Conservation (phyloP, 2,113 vertebrate genomes). For the Rhegmatorhina hoffmannsi region DNA sequence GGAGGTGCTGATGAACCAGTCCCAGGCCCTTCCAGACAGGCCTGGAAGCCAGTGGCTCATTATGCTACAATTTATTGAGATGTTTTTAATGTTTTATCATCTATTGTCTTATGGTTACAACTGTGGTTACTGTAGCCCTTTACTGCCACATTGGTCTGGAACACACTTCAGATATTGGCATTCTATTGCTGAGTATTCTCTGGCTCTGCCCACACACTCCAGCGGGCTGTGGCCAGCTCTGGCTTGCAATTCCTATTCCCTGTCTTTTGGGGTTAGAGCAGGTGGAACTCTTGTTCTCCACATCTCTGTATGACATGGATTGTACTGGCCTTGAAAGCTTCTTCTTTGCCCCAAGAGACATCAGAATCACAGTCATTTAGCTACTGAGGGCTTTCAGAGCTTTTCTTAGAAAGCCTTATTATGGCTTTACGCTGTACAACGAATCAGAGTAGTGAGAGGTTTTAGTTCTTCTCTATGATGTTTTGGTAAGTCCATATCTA, state of each 20-base stretch:
- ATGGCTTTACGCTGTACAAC: not conserved
- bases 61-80: not conserved
- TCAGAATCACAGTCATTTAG: not conserved
- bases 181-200: not conserved
- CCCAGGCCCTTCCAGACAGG: not conserved
- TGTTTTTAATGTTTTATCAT: not conserved
- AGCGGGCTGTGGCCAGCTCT: not conserved
- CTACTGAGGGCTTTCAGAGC: not conserved
- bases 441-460: not conserved
- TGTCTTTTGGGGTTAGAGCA: not conserved
- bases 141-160: not conserved
- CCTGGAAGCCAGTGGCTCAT: not conserved
- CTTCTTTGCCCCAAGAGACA: not conserved
- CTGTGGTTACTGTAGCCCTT: not conserved
- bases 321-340: not conserved
- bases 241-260: not conserved
- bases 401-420: not conserved
- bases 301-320: not conserved
- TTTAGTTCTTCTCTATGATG: not conserved
- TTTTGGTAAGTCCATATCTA: not conserved
- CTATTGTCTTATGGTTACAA: not conserved
- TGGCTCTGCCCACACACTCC: not conserved
- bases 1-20: not conserved
- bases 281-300: not conserved
- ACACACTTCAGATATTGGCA: not conserved